Percentiles rank a stretch among this genome's conserved stretches.
phyloP scores from a whole-genome alignment of 2,113 vertebrate species.

The Oreocharis arfaki region DNA sequence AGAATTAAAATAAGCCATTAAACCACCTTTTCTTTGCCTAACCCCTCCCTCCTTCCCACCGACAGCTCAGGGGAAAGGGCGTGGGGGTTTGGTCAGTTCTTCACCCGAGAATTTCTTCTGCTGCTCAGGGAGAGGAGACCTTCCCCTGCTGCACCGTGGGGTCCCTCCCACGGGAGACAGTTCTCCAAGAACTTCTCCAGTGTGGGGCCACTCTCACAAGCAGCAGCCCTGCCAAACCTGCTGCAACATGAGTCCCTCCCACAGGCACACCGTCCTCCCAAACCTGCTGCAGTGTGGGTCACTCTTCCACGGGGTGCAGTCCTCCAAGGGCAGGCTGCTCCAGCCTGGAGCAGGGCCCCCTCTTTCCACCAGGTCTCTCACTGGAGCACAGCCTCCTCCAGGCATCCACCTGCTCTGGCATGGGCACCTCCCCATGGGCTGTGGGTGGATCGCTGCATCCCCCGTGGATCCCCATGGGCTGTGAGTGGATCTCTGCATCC shows the following conservation, averaged over 20 bases:
- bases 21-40: not conserved
- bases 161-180: not conserved
- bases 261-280: not conserved
- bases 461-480: not conserved
- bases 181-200: not conserved
- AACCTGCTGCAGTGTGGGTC: not conserved
- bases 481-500: not conserved
- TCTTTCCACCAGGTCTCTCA: no score
- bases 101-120: not conserved
- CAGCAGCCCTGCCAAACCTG: not conserved
- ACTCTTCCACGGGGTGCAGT: not conserved
- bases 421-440: not conserved
- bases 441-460: not conserved
- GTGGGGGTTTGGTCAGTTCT: not conserved
- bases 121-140: not conserved
- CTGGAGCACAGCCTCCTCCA: no score
- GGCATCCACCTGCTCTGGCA: no score
- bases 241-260: not conserved
- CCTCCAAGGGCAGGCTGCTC: not conserved
- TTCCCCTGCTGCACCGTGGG: not conserved
- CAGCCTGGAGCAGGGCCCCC: not conserved
- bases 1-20: not conserved
- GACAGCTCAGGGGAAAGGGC: not conserved
- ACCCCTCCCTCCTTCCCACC: not conserved
- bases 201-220: accelerated